These are phyloP conservation scores for Apocrypta bakeri DNA, from an alignment of 1,140 invertebrate genomes.

Conservation along the genomic window DNA sequence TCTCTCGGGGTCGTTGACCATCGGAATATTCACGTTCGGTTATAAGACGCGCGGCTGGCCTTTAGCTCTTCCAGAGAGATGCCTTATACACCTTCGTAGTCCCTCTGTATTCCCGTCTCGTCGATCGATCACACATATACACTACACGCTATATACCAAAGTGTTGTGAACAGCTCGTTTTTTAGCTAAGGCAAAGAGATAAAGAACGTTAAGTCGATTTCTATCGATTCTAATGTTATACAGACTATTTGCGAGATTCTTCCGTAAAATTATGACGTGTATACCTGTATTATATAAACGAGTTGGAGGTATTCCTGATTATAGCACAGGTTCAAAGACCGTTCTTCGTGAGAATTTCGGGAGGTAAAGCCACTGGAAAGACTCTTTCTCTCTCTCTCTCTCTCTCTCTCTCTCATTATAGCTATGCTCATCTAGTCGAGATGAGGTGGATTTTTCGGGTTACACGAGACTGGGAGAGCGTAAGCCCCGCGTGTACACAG, in stretches of 20 bases:
- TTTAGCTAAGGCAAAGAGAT: not conserved
- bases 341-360: not conserved
- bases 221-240: not conserved
- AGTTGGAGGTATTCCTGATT: too few relatives aligned
- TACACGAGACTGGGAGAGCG: not conserved
- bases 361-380: not conserved
- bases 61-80: constrained; percentile 17
- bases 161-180: not conserved
- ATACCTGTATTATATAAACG: too few relatives aligned
- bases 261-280: not conserved
- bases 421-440: not conserved
- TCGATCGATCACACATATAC: not conserved
- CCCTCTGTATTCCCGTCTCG: not conserved
- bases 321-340: not conserved
- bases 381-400: too few relatives aligned
- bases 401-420: too few relatives aligned
- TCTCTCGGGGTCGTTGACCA: constrained; percentile 67
- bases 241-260: not conserved
- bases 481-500: not conserved
- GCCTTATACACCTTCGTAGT: not conserved
- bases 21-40: constrained; percentile 70
- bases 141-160: not conserved
- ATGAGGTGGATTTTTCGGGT: not conserved
- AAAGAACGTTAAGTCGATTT: not conserved
- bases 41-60: constrained; percentile 53